Conservation (phyloP, 2,888 invertebrate species). For the Xylota sylvarum region DNA sequence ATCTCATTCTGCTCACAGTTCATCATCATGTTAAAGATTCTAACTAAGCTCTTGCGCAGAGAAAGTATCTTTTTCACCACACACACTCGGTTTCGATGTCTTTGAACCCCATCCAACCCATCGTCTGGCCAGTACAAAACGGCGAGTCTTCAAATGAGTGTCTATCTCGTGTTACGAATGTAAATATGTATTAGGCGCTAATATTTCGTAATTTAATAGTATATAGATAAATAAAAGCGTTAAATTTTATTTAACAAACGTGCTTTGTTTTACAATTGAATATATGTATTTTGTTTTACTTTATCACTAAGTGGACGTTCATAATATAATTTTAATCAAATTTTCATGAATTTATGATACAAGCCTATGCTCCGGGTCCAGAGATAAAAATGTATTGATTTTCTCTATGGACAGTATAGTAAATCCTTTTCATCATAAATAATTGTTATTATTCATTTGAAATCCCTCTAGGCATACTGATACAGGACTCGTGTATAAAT, state of each 20-base stretch:
- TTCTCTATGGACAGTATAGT: neutral
- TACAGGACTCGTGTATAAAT: neutral
- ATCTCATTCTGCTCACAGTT: neutral
- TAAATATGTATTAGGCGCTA: neutral
- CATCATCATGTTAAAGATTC: neutral
- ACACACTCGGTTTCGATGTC: neutral
- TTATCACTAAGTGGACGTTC: too few relatives aligned
- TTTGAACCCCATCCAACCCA: neutral
- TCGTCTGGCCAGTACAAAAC: conserved; percentile 3
- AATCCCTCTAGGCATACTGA: neutral
- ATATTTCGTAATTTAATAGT: neutral
- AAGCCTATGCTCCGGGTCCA: neutral
- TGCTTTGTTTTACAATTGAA: neutral
- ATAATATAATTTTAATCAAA: neutral
- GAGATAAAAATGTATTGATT: neutral
- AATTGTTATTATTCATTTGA: conserved; percentile 12
- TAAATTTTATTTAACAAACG: neutral
- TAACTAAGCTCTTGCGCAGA: conserved; percentile 9
- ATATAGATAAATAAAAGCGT: neutral
- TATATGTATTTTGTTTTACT: too few relatives aligned
- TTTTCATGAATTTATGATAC: too few relatives aligned
- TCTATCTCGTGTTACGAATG: neutral
- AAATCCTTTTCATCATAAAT: conserved; percentile 12
- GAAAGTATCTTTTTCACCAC: conserved; percentile 13
- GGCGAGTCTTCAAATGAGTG: neutral